Percentiles rank a stretch among this genome's conserved stretches.
Conservation (phyloP, 2,888 invertebrate genomes). For the Syrphus vitripennis region DNA sequence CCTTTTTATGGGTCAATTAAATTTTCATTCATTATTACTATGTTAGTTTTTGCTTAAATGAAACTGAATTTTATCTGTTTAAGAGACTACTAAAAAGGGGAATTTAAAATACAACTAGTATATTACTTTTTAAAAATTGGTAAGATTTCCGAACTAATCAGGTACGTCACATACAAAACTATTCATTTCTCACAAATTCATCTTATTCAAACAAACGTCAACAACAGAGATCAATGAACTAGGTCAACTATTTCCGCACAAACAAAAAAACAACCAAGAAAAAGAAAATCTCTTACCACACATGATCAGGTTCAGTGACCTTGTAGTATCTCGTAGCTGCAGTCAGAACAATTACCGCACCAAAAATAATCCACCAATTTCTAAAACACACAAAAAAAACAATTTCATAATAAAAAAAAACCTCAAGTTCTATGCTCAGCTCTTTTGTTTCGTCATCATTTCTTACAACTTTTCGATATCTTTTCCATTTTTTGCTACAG, state of each 20-base stretch:
- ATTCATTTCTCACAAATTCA: background rate
- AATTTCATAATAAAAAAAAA: background rate
- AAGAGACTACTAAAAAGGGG: no score
- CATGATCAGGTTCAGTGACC: constrained; percentile 95
- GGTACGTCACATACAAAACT: no score
- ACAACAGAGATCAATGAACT: background rate
- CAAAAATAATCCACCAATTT: constrained; percentile 87
- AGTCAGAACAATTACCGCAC: constrained; percentile 85
- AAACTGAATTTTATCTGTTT: no score
- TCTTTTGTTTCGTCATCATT: constrained; percentile 70
- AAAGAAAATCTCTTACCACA: constrained; percentile 87
- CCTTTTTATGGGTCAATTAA: no score
- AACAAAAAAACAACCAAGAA: background rate
- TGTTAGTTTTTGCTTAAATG: no score
- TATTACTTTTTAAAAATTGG: no score
- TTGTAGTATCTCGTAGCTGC: constrained; percentile 92
- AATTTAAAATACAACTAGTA: no score
- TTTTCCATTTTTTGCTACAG: background rate
- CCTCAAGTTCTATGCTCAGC: constrained; percentile 72
- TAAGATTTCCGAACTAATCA: no score
- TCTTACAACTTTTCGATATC: constrained; percentile 71
- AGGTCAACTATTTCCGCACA: constrained; percentile 6
- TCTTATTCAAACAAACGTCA: background rate
- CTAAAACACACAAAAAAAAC: constrained; percentile 70
- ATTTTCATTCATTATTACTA: no score